Evolutionary conservation across 1,140 invertebrate genomes (phyloP).

Genomic region (Nephila pilipes): DNA sequence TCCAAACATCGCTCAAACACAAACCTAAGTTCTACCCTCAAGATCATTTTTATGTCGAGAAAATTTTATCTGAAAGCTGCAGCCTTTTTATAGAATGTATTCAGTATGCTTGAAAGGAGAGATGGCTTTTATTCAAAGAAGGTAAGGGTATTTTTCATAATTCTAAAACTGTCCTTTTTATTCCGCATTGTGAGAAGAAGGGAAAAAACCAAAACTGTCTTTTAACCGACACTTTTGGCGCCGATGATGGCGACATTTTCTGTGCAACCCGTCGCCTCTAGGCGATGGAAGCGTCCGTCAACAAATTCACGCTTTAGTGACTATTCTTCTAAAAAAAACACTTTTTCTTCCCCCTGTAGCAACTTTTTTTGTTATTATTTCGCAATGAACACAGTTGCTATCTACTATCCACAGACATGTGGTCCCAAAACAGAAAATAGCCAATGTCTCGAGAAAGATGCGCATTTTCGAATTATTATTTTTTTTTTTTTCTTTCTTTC

Average conservation of each 20-base stretch:
- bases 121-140: slow-evolving; percentile 18
- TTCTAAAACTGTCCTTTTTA: background rate
- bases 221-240: slow-evolving; percentile 48
- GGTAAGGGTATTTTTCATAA: slow-evolving; percentile 36
- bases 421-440: slow-evolving; percentile 36
- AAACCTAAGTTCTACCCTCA: background rate
- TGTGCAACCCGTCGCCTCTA: slow-evolving; percentile 37
- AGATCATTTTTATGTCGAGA: background rate
- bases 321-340: slow-evolving; percentile 10
- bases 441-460: slow-evolving; percentile 37
- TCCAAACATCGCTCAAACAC: background rate
- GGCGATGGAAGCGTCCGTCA: slow-evolving; percentile 42
- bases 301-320: slow-evolving; percentile 65
- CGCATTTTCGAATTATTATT: background rate
- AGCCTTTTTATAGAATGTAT: background rate
- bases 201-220: slow-evolving; percentile 3
- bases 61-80: background rate
- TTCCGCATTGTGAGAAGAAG: background rate
- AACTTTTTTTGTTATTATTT: background rate
- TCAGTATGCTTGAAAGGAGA: background rate
- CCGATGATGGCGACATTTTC: slow-evolving; percentile 42
- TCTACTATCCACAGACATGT: slow-evolving; percentile 11
- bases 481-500: background rate
- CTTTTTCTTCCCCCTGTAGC: background rate
- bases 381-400: slow-evolving; percentile 6